Base-by-base conservation (phyloP, 2,888 invertebrate species). In the Andrena hattorfiana region DNA sequence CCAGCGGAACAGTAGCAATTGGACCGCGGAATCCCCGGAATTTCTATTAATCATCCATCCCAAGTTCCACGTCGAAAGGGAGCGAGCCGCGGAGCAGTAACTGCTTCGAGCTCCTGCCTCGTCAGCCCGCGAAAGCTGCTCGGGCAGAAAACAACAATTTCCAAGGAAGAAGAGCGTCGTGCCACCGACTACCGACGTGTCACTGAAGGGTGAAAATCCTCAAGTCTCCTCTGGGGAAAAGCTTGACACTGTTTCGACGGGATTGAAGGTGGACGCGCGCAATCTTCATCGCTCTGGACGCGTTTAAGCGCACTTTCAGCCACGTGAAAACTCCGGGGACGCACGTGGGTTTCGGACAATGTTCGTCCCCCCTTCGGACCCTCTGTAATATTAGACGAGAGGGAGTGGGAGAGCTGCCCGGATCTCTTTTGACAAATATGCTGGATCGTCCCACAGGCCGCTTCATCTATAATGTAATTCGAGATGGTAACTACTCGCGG, bases 381-480 rank as follows among this genome's bases (percentile, higher is more conserved):
- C 42, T 42, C 49, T 70, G 88, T 85, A 88, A 88, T 78, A 54
- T 81, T 81, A 88, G 75, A 86, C 88, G 28, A 8, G 60, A 49
- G 56, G 28, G 20, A 42, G 32, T 32, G 2, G 26, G 78, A 66
- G 66, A 54, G 32, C 35, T 66, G 81, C 78, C 83, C 87, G 82
- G 80, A 77, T 85, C 80, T 81, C 83, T 83, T 89, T 85, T 81
- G 81, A 87, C 87, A 86, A 88, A 89, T 89, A 87, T 71, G 82
- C 48, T 48, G 83, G 78, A 84, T 89, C 84, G 82, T 87, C 87
- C 83, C 81, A 78, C 86, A 71, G 83, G 80, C 80, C 62, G 64
- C 74, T 84, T 87, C 87, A 85, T 84, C 88, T 84, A 87, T 88
- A 88, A 88, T 84, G 88, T 88, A 88, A 88, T 88, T 88, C 89